Evolutionary conservation across 2,888 invertebrate genomes (phyloP), one percentile per base, ranked within the genome.

Genomic region (Euclidia mi): DNA sequence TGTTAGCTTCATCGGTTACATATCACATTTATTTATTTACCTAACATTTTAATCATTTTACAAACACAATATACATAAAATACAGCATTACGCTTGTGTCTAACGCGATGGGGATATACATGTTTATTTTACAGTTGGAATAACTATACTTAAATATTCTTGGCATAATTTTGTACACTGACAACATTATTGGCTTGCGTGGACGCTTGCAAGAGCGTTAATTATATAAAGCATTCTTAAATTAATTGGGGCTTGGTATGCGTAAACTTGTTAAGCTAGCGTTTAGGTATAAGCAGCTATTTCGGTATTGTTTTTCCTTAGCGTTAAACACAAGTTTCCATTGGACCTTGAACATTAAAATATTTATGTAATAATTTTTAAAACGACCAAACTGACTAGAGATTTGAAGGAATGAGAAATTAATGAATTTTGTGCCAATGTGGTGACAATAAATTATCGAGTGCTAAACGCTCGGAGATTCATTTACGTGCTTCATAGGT

Each of bases 1-100:
- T 80, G 55, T 65, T 82, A 35, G 80, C 82, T 84, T 81, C 78
- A 82, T 82, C 81, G 81, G 77, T 86, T 80, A 67, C 50, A 84
- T 92, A 92, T 92, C 92, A 92, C 92, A 92, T 87, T 85, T 81
- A 84, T 85, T 84, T 85, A 85, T 80, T 87, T 83, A 81, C 76
- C 78, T 62, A 76, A 71, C 71, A 42, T 71, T 63, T 69, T 57
- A 60, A 60, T 61, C 34, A 66, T 58, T 72, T 52, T 51, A 50
- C 49, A 64, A 44, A 50, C 28, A 43, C n/a, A 42, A 18, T 10
- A n/a, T n/a, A n/a, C 20, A 25, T 7, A 25, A 25, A 6, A 25
- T 25, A 25, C 7, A 25, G 20, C 25, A 31, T 31, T 25, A n/a
- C n/a, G n/a, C 45, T 20, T 3, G 47, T 50, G 60, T 56, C 51